Percentiles rank a stretch among this genome's conserved stretches.
Evolutionary conservation across 35 echinoderm and acorn worm genomes (phyloP).

Genomic region (Patiria miniata): DNA sequence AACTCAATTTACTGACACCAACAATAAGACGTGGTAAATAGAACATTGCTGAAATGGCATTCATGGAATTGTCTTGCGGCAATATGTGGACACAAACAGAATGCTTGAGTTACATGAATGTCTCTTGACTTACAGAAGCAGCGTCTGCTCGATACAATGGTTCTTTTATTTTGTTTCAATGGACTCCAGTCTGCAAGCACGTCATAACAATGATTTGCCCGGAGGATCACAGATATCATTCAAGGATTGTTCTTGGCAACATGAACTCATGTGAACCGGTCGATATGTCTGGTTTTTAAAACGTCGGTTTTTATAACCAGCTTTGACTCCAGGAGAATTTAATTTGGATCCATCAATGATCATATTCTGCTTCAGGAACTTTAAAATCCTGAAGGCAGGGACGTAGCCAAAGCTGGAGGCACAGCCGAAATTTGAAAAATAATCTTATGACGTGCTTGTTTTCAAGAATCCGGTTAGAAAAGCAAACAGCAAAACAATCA

Average conservation of each 20-base stretch:
- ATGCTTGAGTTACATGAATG: conserved; percentile 10
- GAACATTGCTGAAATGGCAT: background rate
- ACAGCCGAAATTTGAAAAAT: background rate
- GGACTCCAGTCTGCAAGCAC: background rate
- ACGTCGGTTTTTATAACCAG: too few species aligned
- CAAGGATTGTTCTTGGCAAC: background rate
- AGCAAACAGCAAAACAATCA: background rate
- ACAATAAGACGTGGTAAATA: background rate
- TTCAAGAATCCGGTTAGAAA: background rate
- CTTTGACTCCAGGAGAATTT: background rate
- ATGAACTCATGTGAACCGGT: conserved; percentile 2
- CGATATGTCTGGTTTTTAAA: background rate
- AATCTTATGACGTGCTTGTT: background rate
- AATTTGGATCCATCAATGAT: background rate
- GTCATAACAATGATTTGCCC: background rate
- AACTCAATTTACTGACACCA: background rate
- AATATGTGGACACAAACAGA: background rate
- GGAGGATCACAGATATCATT: background rate
- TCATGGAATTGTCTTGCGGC: background rate
- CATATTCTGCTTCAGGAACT: background rate
- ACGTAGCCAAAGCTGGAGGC: too few species aligned
- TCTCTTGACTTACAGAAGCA: background rate
- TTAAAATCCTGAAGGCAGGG: background rate
- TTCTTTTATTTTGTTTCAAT: background rate
- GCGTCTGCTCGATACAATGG: background rate